Evolutionary conservation across 2,888 invertebrate genomes (phyloP), one percentile per base, ranked within the genome.

Genomic region (Antitype chi): DNA sequence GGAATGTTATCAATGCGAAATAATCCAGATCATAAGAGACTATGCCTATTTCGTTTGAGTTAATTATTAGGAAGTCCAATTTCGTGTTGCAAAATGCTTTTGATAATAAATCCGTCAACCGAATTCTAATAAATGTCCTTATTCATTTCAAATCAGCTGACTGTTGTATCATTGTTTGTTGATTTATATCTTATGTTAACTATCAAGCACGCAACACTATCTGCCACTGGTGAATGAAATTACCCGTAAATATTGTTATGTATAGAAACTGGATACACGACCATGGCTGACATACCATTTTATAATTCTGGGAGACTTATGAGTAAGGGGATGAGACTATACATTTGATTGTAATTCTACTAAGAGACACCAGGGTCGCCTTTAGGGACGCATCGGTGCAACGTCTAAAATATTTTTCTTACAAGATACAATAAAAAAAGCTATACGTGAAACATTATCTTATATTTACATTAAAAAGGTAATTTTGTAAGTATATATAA

Each of bases 351-450:
- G 78, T 76, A 82, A 78, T 73, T 71, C 68, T 76, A 80, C 53
- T 60, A 72, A 74, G 66, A 75, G 60, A 83, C 72, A 80, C 74
- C 70, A 76, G 60, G 70, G 62, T 78, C 73, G 52, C 67, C 57
- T 63, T 69, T 47, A 69, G 62, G 82, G 75, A 76, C 68, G 59
- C 78, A 74, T 69, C 55, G 78, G 79, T 85, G 83, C 77, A 76
- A 74, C 72, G 73, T 63, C 81, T 73, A 75, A 47, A 74, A 74
- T 77, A 78, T 76, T 81, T 76, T 78, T 60, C 79, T 86, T 81
- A 83, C 53, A 76, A 76, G 25, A 70, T 82, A 85, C 70, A 79
- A 82, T 86, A 85, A 83, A 87, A 85, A 83, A 85, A 85, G 83
- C 87, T 83, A 79, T 72, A 69, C 17, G 52, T 74, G 57, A 49